Percentiles rank a stretch among this genome's conserved stretches.
Conservation (phyloP, 2,888 invertebrate species). For the Hirtodrosophila histrioides region DNA sequence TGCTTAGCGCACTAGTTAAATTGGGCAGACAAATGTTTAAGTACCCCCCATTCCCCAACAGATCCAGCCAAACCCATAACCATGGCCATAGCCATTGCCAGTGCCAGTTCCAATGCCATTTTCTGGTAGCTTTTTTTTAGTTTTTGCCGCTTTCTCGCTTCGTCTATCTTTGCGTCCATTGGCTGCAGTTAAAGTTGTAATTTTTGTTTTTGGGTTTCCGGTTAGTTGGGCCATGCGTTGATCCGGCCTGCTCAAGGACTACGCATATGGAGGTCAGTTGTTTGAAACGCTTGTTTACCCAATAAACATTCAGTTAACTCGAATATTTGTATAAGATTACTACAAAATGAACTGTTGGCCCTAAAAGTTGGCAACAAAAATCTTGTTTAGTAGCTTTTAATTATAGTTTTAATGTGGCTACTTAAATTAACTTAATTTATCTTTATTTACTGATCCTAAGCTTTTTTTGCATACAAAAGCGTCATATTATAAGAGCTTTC, state of each 20-base stretch:
- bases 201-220: constrained; percentile 28
- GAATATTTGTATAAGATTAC: neutral
- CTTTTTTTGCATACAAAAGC: too few relatives aligned
- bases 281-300: constrained; percentile 35
- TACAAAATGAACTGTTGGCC: neutral
- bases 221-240: constrained; percentile 40
- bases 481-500: too few relatives aligned
- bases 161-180: constrained; percentile 44
- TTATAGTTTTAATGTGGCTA: too few relatives aligned
- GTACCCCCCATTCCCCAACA: constrained; percentile 16
- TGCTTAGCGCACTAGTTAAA: constrained; percentile 59
- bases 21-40: constrained; percentile 69
- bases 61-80: neutral
- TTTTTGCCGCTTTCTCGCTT: constrained; percentile 24
- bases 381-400: neutral
- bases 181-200: constrained; percentile 53
- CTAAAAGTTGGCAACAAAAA: neutral
- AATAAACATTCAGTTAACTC: constrained; percentile 33
- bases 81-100: neutral
- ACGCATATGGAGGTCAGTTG: constrained; percentile 30
- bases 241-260: constrained; percentile 32
- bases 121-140: constrained; percentile 4
- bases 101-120: constrained; percentile 6
- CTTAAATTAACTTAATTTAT: too few relatives aligned
- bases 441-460: too few relatives aligned